Base-by-base conservation (phyloP, 1,140 invertebrate species). In the Halictus rubicundus region DNA sequence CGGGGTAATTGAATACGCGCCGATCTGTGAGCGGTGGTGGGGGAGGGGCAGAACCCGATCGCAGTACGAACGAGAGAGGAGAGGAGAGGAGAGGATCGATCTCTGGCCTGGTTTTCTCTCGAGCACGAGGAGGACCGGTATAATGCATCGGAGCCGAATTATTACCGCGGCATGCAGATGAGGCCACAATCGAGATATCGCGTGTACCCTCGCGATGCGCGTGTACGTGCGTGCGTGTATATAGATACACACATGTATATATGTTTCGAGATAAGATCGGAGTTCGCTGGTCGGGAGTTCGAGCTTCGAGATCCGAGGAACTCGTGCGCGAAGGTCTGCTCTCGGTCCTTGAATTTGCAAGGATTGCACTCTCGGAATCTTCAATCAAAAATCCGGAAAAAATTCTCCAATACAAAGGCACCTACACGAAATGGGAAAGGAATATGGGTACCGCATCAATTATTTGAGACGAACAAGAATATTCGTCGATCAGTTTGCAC, bases 141-240 rank as follows among this genome's bases (percentile, higher is more conserved):
- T 77, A 75, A 83, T 80, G 84, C 68, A 65, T 74, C 72, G 77
- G 66, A 80, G 80, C 78, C 87, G 84, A 88, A 88, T 88, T 86
- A 87, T 89, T 87, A 80, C 85, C 78, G 83, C 63, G 76, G 77
- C 77, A 88, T 88, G 86, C 86, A 87, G 86, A 88, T 87, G 87
- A 82, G 82, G 79, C 78, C 74, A 74, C 82, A 79, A 88, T 88
- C 87, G 82, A 86, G 86, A 88, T 88, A 88, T 87, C 84, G 85
- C 87, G 68, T 83, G 75, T 87, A 88, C 84, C 69, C 32, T 32
- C 32, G 32, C 32, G 32, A 32, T 32, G 57, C 42, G 10, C 42
- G 76, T 84, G 75, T 54, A 32, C 5, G 57, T 9, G 10, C 42
- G 76, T 84, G 75, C 54, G 49, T 76, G 49, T 52, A 52, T 52